A percentile compares a stretch with the other conserved stretches of the same genome.
Evolutionary conservation across 2,888 invertebrate genomes (phyloP).

Genomic region (Himalopsyche japonica): DNA sequence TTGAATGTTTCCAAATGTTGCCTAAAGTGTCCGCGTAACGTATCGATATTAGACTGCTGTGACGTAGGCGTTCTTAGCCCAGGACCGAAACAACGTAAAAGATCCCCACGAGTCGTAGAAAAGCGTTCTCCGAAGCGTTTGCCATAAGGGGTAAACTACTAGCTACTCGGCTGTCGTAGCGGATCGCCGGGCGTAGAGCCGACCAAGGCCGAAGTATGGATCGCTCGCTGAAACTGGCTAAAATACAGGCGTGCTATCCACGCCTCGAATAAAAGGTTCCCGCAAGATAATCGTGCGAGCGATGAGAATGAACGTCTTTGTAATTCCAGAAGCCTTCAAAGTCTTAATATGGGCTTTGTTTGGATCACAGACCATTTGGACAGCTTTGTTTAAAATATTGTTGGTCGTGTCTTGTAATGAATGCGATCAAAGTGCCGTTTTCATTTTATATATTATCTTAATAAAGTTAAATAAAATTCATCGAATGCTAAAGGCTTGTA

Average conservation of each 20-base stretch:
- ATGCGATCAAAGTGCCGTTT: too few species aligned
- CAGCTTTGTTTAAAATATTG: neutral
- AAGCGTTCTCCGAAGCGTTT: neutral
- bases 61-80: neutral
- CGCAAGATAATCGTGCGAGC: neutral
- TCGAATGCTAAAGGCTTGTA: too few species aligned
- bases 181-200: neutral
- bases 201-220: neutral
- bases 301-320: neutral
- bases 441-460: too few species aligned
- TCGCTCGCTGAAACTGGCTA: neutral
- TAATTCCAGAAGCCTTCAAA: neutral
- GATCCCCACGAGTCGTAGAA: neutral
- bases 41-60: neutral
- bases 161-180: neutral
- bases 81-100: neutral
- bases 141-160: neutral
- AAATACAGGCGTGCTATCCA: neutral
- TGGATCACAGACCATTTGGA: neutral
- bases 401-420: too few species aligned
- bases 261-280: neutral
- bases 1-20: neutral
- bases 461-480: too few species aligned
- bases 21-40: neutral
- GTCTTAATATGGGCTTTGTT: neutral